Conservation (phyloP, 2,888 invertebrate genomes). For the Epirrita christyi region DNA sequence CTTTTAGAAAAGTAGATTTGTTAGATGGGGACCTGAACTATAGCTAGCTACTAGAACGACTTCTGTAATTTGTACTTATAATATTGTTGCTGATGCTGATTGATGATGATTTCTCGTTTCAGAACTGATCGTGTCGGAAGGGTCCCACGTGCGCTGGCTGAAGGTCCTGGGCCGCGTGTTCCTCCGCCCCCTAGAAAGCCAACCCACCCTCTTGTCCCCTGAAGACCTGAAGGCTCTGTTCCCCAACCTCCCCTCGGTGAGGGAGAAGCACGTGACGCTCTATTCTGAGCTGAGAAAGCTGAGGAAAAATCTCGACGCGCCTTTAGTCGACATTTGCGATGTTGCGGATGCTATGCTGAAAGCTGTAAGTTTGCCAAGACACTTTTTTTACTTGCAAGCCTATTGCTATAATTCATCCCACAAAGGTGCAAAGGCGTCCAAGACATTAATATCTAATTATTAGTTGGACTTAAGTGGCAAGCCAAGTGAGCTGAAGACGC, state of each 20-base stretch:
- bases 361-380: conserved; percentile 53
- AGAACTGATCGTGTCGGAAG: conserved; percentile 93
- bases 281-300: conserved; percentile 62
- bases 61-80: no score
- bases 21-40: no score
- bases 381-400: no score
- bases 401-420: no score
- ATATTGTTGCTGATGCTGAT: no score
- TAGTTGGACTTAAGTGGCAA: no score
- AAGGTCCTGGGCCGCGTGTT: conserved; percentile 94
- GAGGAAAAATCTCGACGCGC: conserved; percentile 47
- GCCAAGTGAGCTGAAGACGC: no score
- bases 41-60: no score
- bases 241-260: conserved; percentile 93
- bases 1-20: no score
- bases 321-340: conserved; percentile 62
- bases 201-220: conserved; percentile 87
- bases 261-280: conserved; percentile 75
- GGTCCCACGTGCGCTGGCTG: conserved; percentile 94
- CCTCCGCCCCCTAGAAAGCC: conserved; percentile 88
- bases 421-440: no score
- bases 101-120: neutral
- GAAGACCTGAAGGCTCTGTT: conserved; percentile 92
- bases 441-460: no score
- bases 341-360: conserved; percentile 73